Percentiles rank a stretch among this genome's conserved stretches.
Conservation (phyloP, 1,140 invertebrate genomes). For the Pentalonia nigronervosa region DNA sequence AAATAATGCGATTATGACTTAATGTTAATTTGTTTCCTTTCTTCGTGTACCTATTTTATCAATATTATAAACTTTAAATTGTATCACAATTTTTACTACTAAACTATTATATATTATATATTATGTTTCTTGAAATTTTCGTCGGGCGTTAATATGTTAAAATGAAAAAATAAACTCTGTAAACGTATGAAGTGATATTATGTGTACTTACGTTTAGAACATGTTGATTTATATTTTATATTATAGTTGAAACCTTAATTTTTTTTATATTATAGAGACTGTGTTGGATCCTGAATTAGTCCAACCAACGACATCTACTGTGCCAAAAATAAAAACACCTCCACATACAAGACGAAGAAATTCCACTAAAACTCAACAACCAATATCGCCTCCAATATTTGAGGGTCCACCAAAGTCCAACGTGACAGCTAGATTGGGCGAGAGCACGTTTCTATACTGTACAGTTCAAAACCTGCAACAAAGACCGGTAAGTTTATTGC, state of each 20-base stretch:
- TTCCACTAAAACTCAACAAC: slow-evolving; percentile 2
- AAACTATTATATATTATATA: too few species aligned
- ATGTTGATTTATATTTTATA: not conserved
- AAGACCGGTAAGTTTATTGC: slow-evolving; percentile 64
- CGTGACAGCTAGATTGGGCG: slow-evolving; percentile 82
- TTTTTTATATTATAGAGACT: slow-evolving; percentile 13
- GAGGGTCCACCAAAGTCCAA: slow-evolving; percentile 77
- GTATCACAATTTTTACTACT: too few species aligned
- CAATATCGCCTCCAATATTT: slow-evolving; percentile 59
- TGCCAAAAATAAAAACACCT: slow-evolving; percentile 43
- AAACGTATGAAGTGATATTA: not conserved
- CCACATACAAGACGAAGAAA: slow-evolving; percentile 28
- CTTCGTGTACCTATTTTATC: too few species aligned
- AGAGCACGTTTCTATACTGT: slow-evolving; percentile 83
- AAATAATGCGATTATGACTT: too few species aligned
- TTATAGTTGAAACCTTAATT: not conserved
- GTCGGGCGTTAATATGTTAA: too few species aligned
- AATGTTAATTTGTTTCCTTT: too few species aligned
- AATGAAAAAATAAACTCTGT: not conserved
- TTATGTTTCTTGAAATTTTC: too few species aligned
- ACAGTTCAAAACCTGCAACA: slow-evolving; percentile 73
- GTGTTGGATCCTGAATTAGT: slow-evolving; percentile 48
- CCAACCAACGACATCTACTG: slow-evolving; percentile 9
- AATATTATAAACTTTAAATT: too few species aligned
- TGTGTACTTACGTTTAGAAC: not conserved